Percentiles rank a stretch among this genome's conserved stretches.
Conservation (phyloP, 2,888 invertebrate species). For the Lissocephala sabroskyi region DNA sequence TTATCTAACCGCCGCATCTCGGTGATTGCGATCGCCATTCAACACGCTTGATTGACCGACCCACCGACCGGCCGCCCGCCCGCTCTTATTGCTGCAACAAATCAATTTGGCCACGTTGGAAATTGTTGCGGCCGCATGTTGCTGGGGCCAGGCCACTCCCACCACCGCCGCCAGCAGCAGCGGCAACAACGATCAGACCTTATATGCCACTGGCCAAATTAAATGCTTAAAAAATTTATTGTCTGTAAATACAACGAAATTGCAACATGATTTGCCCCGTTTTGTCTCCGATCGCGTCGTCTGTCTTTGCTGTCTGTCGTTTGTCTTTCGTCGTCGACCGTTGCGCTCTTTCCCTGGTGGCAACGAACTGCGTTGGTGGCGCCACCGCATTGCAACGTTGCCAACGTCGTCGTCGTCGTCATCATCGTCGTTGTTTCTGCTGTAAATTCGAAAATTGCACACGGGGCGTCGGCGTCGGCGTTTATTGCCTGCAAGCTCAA, state of each 20-base stretch:
- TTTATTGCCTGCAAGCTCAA: conserved; percentile 19
- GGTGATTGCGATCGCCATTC: conserved; percentile 13
- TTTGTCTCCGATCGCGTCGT: conserved; percentile 8
- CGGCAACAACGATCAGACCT: conserved; percentile 21
- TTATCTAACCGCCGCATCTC: conserved; percentile 31
- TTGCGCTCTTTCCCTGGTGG: neutral
- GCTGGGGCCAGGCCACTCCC: neutral
- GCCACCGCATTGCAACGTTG: too few relatives aligned
- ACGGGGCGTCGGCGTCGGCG: conserved; percentile 10
- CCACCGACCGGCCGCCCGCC: too few relatives aligned
- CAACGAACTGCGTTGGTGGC: conserved; percentile 48
- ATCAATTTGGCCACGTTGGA: conserved; percentile 51
- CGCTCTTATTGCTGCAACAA: conserved; percentile 57
- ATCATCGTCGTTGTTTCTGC: neutral
- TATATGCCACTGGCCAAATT: conserved; percentile 32
- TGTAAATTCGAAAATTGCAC: conserved; percentile 13
- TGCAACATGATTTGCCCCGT: conserved; percentile 32
- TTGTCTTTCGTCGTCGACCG: neutral
- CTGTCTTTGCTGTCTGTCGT: conserved; percentile 8
- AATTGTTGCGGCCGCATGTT: conserved; percentile 10
- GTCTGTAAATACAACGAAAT: conserved; percentile 38
- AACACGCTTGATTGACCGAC: conserved; percentile 50
- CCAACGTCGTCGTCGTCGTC: too few relatives aligned
- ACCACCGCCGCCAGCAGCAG: neutral
- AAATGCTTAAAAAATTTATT: conserved; percentile 44